Evolutionary conservation across 2,888 invertebrate species (phyloP).

Genomic region (Apoda limacodes): DNA sequence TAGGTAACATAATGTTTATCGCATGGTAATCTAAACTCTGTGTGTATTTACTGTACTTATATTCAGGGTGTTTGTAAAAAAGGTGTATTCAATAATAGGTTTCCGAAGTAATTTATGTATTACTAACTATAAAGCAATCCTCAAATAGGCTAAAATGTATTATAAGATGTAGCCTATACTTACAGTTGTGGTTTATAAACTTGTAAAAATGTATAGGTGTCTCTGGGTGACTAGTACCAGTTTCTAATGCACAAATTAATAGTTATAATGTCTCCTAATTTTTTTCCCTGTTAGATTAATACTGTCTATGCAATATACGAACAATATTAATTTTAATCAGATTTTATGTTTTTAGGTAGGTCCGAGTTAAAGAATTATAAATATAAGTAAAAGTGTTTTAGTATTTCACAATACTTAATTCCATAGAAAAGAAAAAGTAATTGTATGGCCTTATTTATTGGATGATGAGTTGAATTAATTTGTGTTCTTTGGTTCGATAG

Average conservation of each 20-base stretch:
- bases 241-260: constrained; percentile 63
- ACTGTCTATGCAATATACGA: constrained; percentile 51
- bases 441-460: constrained; percentile 55
- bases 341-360: constrained; percentile 57
- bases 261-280: too few species aligned
- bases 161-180: constrained; percentile 49
- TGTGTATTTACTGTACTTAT: too few species aligned
- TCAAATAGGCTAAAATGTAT: constrained; percentile 51
- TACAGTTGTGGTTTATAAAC: constrained; percentile 43
- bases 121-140: too few species aligned
- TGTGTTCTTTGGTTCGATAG: constrained; percentile 28
- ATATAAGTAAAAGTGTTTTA: constrained; percentile 63
- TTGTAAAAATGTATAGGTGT: constrained; percentile 57
- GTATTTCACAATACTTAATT: constrained; percentile 53
- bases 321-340: constrained; percentile 45
- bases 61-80: too few species aligned
- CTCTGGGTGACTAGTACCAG: constrained; percentile 44
- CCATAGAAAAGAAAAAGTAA: constrained; percentile 38
- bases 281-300: too few species aligned
- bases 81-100: too few species aligned
- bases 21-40: too few species aligned
- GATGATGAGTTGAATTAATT: constrained; percentile 25
- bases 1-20: too few species aligned
- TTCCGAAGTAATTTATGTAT: too few species aligned
- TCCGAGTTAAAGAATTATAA: constrained; percentile 61